Evolutionary conservation across 2,113 vertebrate species (phyloP).

Genomic region (Chloropsis cyanopogon): DNA sequence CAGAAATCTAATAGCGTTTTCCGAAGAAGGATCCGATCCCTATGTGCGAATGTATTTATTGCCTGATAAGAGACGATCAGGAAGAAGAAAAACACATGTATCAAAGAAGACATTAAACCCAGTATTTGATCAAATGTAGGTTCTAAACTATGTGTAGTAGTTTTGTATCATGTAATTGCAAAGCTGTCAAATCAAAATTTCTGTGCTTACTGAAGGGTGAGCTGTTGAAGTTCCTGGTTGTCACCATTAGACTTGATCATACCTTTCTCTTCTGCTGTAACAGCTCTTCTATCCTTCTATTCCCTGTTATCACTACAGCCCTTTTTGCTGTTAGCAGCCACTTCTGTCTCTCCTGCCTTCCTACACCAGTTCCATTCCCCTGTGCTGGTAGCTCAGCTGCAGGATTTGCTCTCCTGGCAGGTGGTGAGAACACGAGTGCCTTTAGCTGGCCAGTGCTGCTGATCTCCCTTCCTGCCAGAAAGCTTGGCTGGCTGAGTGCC

Average conservation of each 20-base stretch:
- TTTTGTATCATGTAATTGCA: background rate
- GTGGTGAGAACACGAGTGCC: background rate
- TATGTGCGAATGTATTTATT: conserved; percentile 94
- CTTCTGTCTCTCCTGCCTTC: background rate
- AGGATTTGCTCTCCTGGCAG: background rate
- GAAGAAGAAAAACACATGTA: conserved; percentile 92
- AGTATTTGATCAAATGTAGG: conserved; percentile 89
- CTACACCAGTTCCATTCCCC: background rate
- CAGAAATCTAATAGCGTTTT: conserved; percentile 93
- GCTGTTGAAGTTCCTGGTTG: background rate
- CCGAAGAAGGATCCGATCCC: conserved; percentile 89
- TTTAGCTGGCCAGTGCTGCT: background rate
- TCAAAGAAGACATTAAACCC: conserved; percentile 91
- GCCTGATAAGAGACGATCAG: conserved; percentile 92
- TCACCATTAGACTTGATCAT: background rate
- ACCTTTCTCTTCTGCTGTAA: background rate
- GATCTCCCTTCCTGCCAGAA: background rate
- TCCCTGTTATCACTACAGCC: background rate
- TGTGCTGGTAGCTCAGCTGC: background rate
- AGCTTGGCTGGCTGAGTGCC: background rate
- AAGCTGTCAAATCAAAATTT: background rate
- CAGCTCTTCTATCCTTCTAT: background rate
- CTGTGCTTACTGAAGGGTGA: background rate
- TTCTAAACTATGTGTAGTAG: background rate
- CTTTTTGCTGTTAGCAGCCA: background rate